phyloP scores from a whole-genome alignment of 2,888 invertebrate species.

The Eupithecia pulchellata region DNA sequence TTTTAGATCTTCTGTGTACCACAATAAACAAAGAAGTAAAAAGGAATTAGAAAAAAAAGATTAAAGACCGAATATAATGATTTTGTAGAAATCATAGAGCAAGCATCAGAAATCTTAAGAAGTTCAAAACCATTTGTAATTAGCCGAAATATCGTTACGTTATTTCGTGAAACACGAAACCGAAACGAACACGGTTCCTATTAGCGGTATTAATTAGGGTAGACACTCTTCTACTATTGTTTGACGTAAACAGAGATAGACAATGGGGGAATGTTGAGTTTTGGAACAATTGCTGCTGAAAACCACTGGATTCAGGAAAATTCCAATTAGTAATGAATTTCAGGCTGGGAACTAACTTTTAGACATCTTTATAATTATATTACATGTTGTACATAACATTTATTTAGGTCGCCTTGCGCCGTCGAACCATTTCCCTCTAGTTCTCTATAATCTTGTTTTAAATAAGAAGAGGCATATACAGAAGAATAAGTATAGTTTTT shows the following conservation, averaged over 20 bases:
- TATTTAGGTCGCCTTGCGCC: no score
- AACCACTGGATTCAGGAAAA: neutral
- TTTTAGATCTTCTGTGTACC: no score
- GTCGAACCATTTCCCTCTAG: no score
- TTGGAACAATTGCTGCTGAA: neutral
- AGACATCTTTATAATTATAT: neutral
- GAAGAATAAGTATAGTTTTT: no score
- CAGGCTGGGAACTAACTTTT: neutral
- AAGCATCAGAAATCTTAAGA: neutral
- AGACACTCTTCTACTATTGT: slow-evolving; percentile 21
- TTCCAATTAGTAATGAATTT: neutral
- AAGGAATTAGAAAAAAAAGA: no score
- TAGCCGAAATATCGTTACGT: slow-evolving; percentile 8
- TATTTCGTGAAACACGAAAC: slow-evolving; percentile 15
- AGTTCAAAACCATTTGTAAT: neutral
- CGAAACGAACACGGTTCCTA: slow-evolving; percentile 16
- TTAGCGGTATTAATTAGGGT: slow-evolving; percentile 26
- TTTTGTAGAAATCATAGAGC: neutral
- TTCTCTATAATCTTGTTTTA: no score
- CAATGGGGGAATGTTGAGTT: neutral
- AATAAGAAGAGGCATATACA: no score
- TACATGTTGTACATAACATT: no score
- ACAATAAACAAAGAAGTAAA: no score
- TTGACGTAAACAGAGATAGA: slow-evolving; percentile 14
- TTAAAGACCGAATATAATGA: no score